Evolutionary conservation across 2,797 vertebrate species (phyloP).

Genomic region (Epinephelus malabaricus): DNA sequence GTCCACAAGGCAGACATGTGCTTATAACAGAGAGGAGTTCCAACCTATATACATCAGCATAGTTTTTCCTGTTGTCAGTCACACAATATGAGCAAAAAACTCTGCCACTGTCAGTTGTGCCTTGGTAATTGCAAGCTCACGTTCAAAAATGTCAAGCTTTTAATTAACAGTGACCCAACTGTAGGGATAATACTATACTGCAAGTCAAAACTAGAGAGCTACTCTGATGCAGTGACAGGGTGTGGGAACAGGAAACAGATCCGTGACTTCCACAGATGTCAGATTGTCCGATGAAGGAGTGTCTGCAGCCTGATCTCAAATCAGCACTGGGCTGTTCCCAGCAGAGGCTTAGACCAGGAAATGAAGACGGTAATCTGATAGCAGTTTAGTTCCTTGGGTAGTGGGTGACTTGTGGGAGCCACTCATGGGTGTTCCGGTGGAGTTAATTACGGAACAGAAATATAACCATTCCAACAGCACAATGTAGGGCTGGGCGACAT

Average conservation of each 20-base stretch:
- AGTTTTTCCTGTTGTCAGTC: background rate
- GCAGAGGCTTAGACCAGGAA: constrained; percentile 9
- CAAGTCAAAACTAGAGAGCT: background rate
- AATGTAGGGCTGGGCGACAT: background rate
- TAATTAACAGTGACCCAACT: background rate
- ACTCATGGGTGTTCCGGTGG: constrained; percentile 4
- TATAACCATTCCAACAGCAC: background rate
- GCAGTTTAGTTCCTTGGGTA: background rate
- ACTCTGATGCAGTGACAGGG: background rate
- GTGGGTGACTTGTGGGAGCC: background rate
- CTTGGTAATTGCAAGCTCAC: background rate
- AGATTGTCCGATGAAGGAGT: constrained; percentile 2
- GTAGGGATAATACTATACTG: background rate
- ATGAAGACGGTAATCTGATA: constrained; percentile 30
- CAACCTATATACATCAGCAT: background rate
- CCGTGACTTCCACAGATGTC: constrained; percentile 5
- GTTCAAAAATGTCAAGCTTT: background rate
- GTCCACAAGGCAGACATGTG: background rate
- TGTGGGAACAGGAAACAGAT: constrained; percentile 33
- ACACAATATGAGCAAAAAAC: background rate
- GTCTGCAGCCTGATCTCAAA: background rate
- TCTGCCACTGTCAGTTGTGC: too few species aligned
- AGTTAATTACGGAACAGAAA: background rate
- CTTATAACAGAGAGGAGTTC: background rate
- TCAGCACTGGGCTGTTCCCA: constrained; percentile 13